phyloP scores from a whole-genome alignment of 2,888 invertebrate species.

The Salpingus planirostris region DNA sequence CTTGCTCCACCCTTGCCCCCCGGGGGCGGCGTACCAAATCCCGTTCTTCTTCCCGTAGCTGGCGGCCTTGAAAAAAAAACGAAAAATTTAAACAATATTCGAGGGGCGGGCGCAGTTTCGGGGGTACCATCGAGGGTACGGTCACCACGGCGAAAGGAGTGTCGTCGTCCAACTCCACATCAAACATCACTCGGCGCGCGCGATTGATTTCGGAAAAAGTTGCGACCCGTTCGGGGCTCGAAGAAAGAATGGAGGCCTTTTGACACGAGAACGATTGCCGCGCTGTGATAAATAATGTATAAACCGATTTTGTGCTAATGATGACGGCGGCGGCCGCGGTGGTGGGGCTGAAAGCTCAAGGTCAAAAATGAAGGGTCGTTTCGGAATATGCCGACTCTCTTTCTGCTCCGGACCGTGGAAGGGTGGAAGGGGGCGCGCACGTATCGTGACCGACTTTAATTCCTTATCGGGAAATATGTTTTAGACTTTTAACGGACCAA shows the following conservation, averaged over 20 bases:
- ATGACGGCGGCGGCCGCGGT: conserved; percentile 23
- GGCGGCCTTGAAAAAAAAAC: conserved; percentile 49
- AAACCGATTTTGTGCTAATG: conserved; percentile 31
- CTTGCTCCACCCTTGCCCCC: conserved; percentile 53
- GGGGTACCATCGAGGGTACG: conserved; percentile 51
- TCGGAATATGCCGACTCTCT: conserved; percentile 11
- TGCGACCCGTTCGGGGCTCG: too few relatives aligned
- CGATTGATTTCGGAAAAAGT: too few relatives aligned
- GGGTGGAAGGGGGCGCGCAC: conserved; percentile 10
- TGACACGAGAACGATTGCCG: conserved; percentile 23
- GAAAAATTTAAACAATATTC: not conserved
- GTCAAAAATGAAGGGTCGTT: conserved; percentile 28
- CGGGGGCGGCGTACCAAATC: conserved; percentile 68
- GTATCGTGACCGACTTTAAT: conserved; percentile 22
- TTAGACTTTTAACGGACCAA: not conserved
- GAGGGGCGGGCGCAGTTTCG: not conserved
- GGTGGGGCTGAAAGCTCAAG: conserved; percentile 28
- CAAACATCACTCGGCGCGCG: too few relatives aligned
- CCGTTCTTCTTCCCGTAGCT: conserved; percentile 89
- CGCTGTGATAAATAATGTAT: conserved; percentile 30
- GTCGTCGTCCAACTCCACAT: conserved; percentile 50
- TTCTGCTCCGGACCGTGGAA: too few relatives aligned
- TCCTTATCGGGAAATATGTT: conserved; percentile 15
- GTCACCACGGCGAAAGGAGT: conserved; percentile 59
- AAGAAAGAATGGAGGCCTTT: too few relatives aligned